Base-by-base conservation (phyloP, 1,140 invertebrate genomes). In the Apis cerana region DNA sequence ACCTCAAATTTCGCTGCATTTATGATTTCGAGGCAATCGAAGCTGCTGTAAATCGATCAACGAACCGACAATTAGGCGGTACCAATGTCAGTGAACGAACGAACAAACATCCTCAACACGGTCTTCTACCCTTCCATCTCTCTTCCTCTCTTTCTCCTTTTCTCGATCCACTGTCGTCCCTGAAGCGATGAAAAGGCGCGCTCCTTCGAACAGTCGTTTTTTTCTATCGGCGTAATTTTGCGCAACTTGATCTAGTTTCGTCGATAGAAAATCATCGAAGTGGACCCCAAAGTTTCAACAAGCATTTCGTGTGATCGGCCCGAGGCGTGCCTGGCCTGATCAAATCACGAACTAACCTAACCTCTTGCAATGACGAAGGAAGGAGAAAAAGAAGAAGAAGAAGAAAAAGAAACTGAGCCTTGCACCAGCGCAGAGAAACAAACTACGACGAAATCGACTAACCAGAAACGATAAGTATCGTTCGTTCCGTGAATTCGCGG, bases 211-310 rank as follows among this genome's bases (percentile, higher is more conserved):
- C 13, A 23, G 15, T 54, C 59, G 50, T 56, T 62, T 62, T 27
- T 33, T 56, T 27, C 43, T 52, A 43, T n/a, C 15, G 12, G 9
- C 27, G 27, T 15, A 12, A 43, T 23, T 43, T 82, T 76, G 80
- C 64, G 80, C 80, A 82, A 82, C 54, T 43, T 56, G 80, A 52
- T 82, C 80, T 43, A 82, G 64, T 82, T 82, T 68, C 56, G 13
- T 70, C 70, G 70, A 67, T 76, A 68, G 72, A 65, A 75, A 81
- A 50, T 17, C 48, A 61, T 43, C 33, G 62, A 58, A 27, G 52
- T 67, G 69, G 33, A 81, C 52, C 62, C 43, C 43, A 17, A 75
- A 68, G 80, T 81, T 81, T 81, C 54, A 81, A 48, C 80, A 17
- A 48, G 1, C 21, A 3, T 17, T 43, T 19, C 21, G 10, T 50